phyloP scores from a whole-genome alignment of 1,140 invertebrate genomes.

The Yoshiicerus persimilis region DNA sequence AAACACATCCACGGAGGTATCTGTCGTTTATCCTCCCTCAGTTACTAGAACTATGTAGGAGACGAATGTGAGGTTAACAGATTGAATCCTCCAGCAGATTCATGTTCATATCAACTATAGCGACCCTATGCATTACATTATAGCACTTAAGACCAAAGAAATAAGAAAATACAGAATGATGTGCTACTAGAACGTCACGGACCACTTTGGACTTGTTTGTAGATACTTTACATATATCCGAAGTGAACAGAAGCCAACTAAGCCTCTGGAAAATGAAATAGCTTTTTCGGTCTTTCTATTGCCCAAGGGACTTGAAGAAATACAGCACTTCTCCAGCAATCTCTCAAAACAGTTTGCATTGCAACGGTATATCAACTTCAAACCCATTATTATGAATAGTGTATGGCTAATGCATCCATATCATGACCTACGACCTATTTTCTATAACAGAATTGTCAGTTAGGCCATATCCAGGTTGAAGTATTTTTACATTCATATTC shows the following conservation, averaged over 20 bases:
- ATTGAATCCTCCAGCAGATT: background rate
- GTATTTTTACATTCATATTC: background rate
- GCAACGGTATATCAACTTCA: background rate
- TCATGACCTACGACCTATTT: background rate
- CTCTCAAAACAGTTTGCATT: background rate
- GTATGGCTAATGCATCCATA: background rate
- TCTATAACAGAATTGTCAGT: background rate
- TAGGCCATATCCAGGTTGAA: background rate
- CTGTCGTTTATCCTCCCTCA: background rate
- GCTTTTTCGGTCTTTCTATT: background rate
- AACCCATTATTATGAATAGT: no score
- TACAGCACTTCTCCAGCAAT: background rate
- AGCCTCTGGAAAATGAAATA: background rate
- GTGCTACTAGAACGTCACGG: no score
- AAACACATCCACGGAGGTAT: background rate
- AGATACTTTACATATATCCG: background rate
- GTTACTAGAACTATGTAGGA: background rate
- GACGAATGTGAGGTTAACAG: background rate
- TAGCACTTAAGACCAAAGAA: background rate
- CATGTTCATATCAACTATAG: no score
- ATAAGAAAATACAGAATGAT: no score
- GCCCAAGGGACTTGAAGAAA: background rate
- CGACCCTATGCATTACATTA: no score
- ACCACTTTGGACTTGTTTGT: background rate
- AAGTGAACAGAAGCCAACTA: background rate